phyloP scores from a whole-genome alignment of 2,113 vertebrate species.

The Agapornis roseicollis region DNA sequence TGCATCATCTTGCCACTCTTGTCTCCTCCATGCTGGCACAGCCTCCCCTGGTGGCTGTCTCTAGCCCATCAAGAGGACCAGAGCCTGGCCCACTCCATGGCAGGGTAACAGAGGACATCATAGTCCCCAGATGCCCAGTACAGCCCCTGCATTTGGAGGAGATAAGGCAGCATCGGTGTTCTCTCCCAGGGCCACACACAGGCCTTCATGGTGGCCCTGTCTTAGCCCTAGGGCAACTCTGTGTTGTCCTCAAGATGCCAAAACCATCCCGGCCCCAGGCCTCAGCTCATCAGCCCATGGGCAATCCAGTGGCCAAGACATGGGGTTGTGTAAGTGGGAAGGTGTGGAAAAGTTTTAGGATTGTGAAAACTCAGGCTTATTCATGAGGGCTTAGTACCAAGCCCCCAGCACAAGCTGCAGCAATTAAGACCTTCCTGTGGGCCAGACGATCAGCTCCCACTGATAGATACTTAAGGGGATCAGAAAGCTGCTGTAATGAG shows the following conservation, averaged over 20 bases:
- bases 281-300: background rate
- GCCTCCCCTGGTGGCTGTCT: background rate
- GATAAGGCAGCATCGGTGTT: fast-evolving
- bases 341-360: background rate
- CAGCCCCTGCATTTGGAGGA: fast-evolving
- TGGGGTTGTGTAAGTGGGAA: background rate
- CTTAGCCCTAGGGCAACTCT: background rate
- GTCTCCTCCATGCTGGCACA: fast-evolving
- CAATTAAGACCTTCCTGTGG: fast-evolving
- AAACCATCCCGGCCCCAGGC: background rate
- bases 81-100: background rate
- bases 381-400: background rate
- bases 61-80: fast-evolving
- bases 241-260: background rate
- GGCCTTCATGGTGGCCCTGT: background rate
- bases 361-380: background rate
- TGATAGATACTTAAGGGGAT: background rate
- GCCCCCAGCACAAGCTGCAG: background rate
- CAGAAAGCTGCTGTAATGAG: background rate
- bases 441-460: background rate
- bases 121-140: background rate
- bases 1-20: background rate
- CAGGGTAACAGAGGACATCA: background rate
- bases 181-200: background rate
- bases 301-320: fast-evolving